Evolutionary conservation across 37 sponge, comb jelly and placozoan genomes (phyloP), one percentile per base, ranked within the genome.

Genomic region (Aphrocallistes beatrix): DNA sequence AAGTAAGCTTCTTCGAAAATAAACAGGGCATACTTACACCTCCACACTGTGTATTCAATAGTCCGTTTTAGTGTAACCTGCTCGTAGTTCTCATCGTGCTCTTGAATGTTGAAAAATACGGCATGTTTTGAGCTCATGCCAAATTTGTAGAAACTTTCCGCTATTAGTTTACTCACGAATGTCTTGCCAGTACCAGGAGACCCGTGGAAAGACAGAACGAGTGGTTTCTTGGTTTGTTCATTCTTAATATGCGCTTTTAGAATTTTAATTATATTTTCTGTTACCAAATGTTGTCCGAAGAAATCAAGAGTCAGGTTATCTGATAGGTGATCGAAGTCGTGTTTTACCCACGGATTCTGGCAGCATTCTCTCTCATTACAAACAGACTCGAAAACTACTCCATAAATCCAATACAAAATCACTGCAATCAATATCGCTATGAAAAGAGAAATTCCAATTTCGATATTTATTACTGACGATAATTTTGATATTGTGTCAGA

Each of bases 181-280:
- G 40, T 84, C 38, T 84, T 84, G 28, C 85, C 85, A 84, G 40
- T 84, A 3, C 85, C 85, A 10, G 51, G 69, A 82, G 30, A 81
- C 3, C 85, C 85, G 81, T 84, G 85, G 75, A 84, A 50, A 37
- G 85, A 84, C 1, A 84, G 50, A 28, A 84, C 85, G 3, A 84
- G 32, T 28, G 85, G 85, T 16, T 84, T 84, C 3, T 23, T 16
- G 17, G 85, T 82, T 6, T 1, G 3, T 1, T 82, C 6, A 84
- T 84, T 84, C 6, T 81, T 84, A 30, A 42, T 6, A 28, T 84
- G 85, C 3, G 30, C 85, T 81, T 42, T 38, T n/a, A 84, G 9
- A 3, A 84, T 25, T 45, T 49, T 42, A 9, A 37, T 17, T 13
- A 50, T 13, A 81, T 82, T 21, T 21, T 84, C 81, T 23, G 9